Evolutionary conservation across 2,797 vertebrate species (phyloP).

Genomic region (Spondyliosoma cantharus): DNA sequence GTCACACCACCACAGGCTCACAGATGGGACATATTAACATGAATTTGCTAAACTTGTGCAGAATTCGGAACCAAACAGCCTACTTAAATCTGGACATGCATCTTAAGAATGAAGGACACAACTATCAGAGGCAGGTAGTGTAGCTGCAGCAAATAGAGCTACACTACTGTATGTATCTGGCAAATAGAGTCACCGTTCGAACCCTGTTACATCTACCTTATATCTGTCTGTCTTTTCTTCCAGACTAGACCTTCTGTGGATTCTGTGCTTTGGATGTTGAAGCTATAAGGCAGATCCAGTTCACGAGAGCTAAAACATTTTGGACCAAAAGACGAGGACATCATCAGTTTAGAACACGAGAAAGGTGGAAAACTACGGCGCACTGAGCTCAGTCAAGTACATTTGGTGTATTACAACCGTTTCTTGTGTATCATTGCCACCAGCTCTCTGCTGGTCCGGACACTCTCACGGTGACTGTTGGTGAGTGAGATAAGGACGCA

Average conservation of each 20-base stretch:
- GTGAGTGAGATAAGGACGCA: conserved; percentile 1
- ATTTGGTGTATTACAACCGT: conserved; percentile 19
- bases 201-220: conserved; percentile 7
- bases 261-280: conserved; percentile 50
- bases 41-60: neutral
- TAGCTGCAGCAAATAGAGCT: conserved; percentile 3
- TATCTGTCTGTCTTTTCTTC: conserved; percentile 63
- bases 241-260: conserved; percentile 32
- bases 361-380: conserved; percentile 11
- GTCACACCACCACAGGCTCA: neutral
- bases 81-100: neutral
- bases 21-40: neutral
- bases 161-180: conserved; percentile 16
- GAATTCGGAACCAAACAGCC: neutral
- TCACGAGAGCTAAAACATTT: conserved; percentile 31
- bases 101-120: neutral
- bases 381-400: conserved; percentile 14
- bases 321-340: conserved; percentile 25
- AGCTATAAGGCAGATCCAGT: conserved; percentile 18
- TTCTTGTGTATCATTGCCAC: conserved; percentile 3
- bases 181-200: neutral
- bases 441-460: neutral
- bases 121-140: neutral
- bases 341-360: neutral
- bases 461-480: neutral